phyloP scores from a whole-genome alignment of 2,888 invertebrate species.

The Eurytoma californica region DNA sequence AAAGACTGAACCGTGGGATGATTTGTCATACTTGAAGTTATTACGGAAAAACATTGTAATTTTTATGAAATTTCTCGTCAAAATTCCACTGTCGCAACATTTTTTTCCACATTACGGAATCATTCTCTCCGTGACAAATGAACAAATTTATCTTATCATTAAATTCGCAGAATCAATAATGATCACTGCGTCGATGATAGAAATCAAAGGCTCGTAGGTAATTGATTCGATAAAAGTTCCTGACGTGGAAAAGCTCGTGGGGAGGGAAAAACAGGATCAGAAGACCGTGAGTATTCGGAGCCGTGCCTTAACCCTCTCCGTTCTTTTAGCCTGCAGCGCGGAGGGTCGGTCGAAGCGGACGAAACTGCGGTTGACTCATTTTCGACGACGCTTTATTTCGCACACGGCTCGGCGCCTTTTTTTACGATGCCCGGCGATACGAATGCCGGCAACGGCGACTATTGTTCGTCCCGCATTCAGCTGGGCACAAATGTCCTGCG shows the following conservation, averaged over 20 bases:
- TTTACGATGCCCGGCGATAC: not conserved
- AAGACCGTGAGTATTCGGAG: not conserved
- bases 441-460: slow-evolving; percentile 19
- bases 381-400: slow-evolving; percentile 5
- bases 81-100: too few relatives aligned
- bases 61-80: too few relatives aligned
- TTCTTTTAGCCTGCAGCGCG: not conserved
- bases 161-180: too few relatives aligned
- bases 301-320: slow-evolving; percentile 2
- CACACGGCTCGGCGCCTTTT: not conserved
- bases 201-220: slow-evolving; percentile 18
- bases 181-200: too few relatives aligned
- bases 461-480: not conserved
- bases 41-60: too few relatives aligned
- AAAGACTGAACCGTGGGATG: too few relatives aligned
- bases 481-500: too few relatives aligned
- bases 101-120: too few relatives aligned
- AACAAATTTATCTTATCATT: too few relatives aligned
- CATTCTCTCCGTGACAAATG: too few relatives aligned
- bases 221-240: slow-evolving; percentile 35
- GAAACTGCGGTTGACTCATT: slow-evolving; percentile 2
- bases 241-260: not conserved
- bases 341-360: too few relatives aligned
- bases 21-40: too few relatives aligned
- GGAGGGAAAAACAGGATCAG: not conserved